Percentiles rank a stretch among this genome's conserved stretches.
Evolutionary conservation across 23 tunicate species (phyloP).

Genomic region (Diplosoma virens): DNA sequence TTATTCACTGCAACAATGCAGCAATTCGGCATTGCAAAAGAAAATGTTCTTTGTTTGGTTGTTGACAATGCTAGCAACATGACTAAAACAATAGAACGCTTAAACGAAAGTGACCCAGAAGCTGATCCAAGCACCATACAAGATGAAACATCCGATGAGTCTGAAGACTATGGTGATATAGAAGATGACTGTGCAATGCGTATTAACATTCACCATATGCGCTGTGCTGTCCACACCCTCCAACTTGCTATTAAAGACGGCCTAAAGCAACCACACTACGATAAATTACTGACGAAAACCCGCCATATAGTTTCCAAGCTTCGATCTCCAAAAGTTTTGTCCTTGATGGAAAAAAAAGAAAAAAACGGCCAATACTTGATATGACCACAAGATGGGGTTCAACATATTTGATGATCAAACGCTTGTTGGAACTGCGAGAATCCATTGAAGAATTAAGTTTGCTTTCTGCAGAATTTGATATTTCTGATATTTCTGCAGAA

Average conservation of each 20-base stretch:
- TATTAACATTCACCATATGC: too few species aligned
- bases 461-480: conserved; percentile 23
- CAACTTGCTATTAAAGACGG: too few species aligned
- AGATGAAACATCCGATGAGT: background rate
- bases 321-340: conserved; percentile 16
- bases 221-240: too few species aligned
- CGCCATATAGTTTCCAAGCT: conserved; percentile 14
- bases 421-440: conserved; percentile 23
- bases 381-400: conserved; percentile 10
- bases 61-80: conserved; percentile 16
- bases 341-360: conserved; percentile 6
- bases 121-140: too few species aligned
- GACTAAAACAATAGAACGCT: conserved; percentile 7
- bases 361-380: conserved; percentile 3
- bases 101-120: conserved; percentile 16
- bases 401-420: conserved; percentile 10
- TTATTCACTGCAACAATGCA: background rate
- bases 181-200: background rate
- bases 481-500: too few species aligned
- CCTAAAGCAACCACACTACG: background rate
- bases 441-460: conserved; percentile 14
- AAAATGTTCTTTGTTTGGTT: conserved; percentile 2
- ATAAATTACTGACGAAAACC: background rate
- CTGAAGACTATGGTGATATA: background rate
- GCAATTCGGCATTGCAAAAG: background rate